Evolutionary conservation across 2,113 vertebrate genomes (phyloP).

Genomic region (Felis chaus): DNA sequence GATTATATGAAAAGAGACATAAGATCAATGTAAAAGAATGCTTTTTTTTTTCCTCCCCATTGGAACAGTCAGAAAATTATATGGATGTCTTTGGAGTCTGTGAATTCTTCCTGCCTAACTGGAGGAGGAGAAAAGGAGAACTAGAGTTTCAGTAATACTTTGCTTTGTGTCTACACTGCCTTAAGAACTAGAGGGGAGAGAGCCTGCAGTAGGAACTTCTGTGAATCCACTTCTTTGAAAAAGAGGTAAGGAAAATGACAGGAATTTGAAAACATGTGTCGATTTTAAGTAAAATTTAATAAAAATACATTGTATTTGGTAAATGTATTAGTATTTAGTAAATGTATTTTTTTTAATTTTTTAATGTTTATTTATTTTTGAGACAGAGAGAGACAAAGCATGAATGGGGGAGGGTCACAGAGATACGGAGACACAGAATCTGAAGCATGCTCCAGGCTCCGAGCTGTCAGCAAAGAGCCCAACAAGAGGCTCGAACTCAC

Average conservation of each 20-base stretch:
- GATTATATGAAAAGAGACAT: neutral
- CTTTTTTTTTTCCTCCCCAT: neutral
- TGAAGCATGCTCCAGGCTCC: too few relatives aligned
- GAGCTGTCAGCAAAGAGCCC: too few relatives aligned
- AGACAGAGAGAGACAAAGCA: too few relatives aligned
- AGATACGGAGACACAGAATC: too few relatives aligned
- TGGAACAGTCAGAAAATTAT: neutral
- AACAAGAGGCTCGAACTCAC: too few relatives aligned
- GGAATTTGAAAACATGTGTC: neutral
- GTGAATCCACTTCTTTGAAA: neutral
- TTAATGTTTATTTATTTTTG: too few relatives aligned
- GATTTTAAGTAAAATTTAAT: neutral
- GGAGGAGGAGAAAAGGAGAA: neutral
- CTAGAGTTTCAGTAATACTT: neutral
- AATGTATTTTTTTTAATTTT: too few relatives aligned
- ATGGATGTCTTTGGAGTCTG: neutral
- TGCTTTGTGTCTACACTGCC: neutral
- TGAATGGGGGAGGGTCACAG: too few relatives aligned
- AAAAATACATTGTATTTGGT: neutral
- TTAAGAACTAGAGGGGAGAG: neutral
- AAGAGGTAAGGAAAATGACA: neutral
- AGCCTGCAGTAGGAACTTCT: neutral
- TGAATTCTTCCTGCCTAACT: neutral
- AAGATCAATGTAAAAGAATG: neutral
- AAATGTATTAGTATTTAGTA: too few relatives aligned